phyloP scores from a whole-genome alignment of 2,888 invertebrate genomes.

The Drosophila hamatofila region DNA sequence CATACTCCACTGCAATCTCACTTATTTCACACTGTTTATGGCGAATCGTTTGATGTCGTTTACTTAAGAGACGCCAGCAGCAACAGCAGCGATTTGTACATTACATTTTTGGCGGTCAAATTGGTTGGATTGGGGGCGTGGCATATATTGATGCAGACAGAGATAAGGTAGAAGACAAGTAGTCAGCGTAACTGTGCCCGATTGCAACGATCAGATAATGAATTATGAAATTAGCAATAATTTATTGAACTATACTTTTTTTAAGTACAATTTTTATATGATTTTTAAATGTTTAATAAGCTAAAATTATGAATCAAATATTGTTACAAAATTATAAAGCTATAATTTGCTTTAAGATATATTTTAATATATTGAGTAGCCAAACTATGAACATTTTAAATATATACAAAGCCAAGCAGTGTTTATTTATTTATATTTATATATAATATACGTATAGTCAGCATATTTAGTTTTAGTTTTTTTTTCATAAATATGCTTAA shows the following conservation, averaged over 20 bases:
- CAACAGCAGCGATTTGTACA: constrained; percentile 41
- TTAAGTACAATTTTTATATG: too few species aligned
- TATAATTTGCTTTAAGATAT: not conserved
- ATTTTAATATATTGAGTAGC: not conserved
- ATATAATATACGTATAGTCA: not conserved
- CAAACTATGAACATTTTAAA: not conserved
- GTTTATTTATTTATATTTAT: not conserved
- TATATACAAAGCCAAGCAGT: not conserved
- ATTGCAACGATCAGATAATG: constrained; percentile 4
- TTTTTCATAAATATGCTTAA: not conserved
- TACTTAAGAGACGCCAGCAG: constrained; percentile 59
- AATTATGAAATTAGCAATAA: not conserved
- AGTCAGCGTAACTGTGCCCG: constrained; percentile 6
- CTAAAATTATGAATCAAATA: not conserved
- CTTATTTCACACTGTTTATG: constrained; percentile 27
- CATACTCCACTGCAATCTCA: not conserved
- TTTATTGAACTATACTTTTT: not conserved
- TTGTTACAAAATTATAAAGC: not conserved
- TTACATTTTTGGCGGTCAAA: constrained; percentile 62
- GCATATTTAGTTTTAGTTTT: too few species aligned
- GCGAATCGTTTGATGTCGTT: constrained; percentile 40
- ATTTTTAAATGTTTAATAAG: too few species aligned
- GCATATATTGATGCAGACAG: constrained; percentile 8
- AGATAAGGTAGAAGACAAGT: constrained; percentile 9
- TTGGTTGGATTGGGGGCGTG: constrained; percentile 54